Percentiles rank a stretch among this genome's conserved stretches.
Evolutionary conservation across 2,113 vertebrate genomes (phyloP).

Genomic region (Cavia aperea): DNA sequence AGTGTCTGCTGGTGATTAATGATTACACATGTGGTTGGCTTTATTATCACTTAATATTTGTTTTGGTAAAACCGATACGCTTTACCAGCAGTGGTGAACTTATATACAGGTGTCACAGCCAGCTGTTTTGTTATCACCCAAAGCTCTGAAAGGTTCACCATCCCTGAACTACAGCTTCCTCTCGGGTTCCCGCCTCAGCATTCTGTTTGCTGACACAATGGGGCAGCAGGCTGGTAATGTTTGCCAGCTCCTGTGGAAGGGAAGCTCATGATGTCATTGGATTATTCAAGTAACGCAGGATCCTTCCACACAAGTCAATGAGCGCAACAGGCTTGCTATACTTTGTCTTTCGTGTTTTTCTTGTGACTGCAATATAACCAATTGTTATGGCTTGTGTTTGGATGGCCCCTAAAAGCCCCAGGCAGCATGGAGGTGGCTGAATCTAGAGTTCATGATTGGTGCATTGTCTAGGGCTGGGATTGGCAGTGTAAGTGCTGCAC

Average conservation of each 20-base stretch:
- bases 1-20: background rate
- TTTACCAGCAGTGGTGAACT: background rate
- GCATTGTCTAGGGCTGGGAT: too few species aligned
- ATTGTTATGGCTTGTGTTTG: too few species aligned
- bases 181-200: background rate
- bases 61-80: slow-evolving; percentile 27
- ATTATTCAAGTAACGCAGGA: background rate
- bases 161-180: background rate
- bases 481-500: too few species aligned
- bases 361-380: background rate
- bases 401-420: too few species aligned
- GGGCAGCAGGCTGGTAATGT: background rate
- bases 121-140: background rate
- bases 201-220: background rate
- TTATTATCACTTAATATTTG: background rate
- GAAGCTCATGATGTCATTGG: background rate
- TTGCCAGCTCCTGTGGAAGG: background rate
- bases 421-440: too few species aligned
- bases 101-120: background rate
- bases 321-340: background rate
- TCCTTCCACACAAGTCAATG: background rate
- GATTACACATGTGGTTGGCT: background rate
- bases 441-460: too few species aligned
- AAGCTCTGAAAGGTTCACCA: background rate
- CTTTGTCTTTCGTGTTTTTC: background rate